Base-by-base conservation (phyloP, 2,797 vertebrate genomes). In the Paguma larvata region DNA sequence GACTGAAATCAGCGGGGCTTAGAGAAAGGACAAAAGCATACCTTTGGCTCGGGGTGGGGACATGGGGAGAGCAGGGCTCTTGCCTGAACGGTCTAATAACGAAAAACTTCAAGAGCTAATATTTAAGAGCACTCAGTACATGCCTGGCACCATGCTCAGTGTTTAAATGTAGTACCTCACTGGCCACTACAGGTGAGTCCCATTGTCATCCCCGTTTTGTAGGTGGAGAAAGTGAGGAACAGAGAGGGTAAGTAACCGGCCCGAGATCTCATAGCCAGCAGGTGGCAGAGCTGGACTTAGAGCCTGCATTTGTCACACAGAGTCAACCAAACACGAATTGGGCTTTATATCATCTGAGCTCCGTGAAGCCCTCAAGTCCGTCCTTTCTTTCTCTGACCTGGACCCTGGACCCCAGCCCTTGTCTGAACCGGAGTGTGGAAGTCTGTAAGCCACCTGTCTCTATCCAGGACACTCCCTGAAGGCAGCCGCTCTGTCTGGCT, bases 261-360 rank as follows among this genome's bases (percentile, higher is more conserved):
- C 56, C 62, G 4, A 32, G 65, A 62, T 53, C 73, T 89, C 86
- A 15, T 14, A 87, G 89, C 86, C 93, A 96, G 97, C 84, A 97
- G 95, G 86, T 68, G 93, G 93, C 97, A 93, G 97, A 97, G 89
- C 94, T 83, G 73, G 87, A 68, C 59, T 91, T 88, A 30, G 83
- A 95, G 95, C 53, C 44, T 12, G 21, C 6, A 2, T 18, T 48
- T 78, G 75, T 75, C 85, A 70, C 59, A 65, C 5, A 21, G 8
- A 89, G 78, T 65, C 85, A 53, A 30, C 68, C 70, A 34, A 38
- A 75, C 67, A 67, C 11, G 1, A n/a, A 15, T 32, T 8, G 10
- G 78, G 41, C 72, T 82, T 75, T 51, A 3, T 34, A 10, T 67
- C 59, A 27, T 65, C 70, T 2, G 16, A 84, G 51, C 77, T 87